Evolutionary conservation across 1,140 invertebrate genomes (phyloP).

Genomic region (Penaeus japonicus): DNA sequence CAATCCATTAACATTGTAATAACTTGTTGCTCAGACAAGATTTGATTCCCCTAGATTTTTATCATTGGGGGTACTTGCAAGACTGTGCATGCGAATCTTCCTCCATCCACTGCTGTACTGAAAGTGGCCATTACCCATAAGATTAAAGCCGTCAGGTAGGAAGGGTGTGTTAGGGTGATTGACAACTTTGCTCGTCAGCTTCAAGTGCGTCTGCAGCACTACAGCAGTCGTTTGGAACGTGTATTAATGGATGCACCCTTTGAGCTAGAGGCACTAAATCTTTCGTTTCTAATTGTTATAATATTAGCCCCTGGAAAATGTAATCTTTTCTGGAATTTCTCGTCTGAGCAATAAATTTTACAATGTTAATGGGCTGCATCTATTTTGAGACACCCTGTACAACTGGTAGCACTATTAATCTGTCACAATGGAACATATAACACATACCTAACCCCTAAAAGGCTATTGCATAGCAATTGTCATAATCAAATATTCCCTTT

Average conservation of each 20-base stretch:
- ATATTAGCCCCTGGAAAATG: not conserved
- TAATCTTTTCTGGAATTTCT: not conserved
- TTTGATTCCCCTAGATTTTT: no score
- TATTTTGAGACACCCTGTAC: no score
- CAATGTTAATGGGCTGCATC: not conserved
- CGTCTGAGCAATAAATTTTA: not conserved
- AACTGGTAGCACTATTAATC: no score
- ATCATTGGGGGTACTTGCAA: no score
- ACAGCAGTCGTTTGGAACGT: not conserved
- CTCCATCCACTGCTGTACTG: slow-evolving; percentile 16
- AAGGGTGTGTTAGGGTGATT: slow-evolving; percentile 17
- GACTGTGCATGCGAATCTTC: not conserved
- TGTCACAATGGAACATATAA: no score
- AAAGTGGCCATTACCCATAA: not conserved
- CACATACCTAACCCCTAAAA: no score
- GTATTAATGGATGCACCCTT: not conserved
- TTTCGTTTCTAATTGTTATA: not conserved
- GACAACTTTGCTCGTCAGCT: slow-evolving; percentile 1
- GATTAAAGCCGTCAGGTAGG: not conserved
- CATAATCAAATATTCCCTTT: no score
- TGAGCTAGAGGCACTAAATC: not conserved
- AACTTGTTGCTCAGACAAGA: not conserved
- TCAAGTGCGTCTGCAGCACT: not conserved
- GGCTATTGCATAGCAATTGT: no score
- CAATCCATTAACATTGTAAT: not conserved